Percentiles rank a stretch among this genome's conserved stretches.
These are phyloP conservation scores for Apodemia hepburni DNA, from an alignment of 2,888 invertebrate species.

Conservation along the genomic window DNA sequence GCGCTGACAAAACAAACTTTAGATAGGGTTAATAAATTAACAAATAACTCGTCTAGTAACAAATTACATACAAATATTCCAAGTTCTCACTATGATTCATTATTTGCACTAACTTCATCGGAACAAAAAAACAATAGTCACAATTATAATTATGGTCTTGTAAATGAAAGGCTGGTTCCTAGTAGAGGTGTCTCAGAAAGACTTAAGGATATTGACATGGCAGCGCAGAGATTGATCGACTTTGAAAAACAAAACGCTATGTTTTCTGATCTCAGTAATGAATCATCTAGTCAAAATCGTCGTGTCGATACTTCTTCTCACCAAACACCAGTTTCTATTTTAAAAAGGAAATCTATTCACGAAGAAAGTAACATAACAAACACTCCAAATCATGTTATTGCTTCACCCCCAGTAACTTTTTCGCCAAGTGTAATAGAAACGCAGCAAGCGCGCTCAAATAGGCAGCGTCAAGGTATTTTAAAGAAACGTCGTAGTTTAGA, in stretches of 20 bases:
- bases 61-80: slow-evolving; percentile 63
- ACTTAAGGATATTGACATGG: slow-evolving; percentile 73
- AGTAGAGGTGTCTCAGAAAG: slow-evolving; percentile 69
- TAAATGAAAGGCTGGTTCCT: slow-evolving; percentile 48
- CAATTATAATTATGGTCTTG: slow-evolving; percentile 57
- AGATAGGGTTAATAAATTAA: slow-evolving; percentile 83
- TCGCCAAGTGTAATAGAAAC: slow-evolving; percentile 87
- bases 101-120: slow-evolving; percentile 52
- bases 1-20: slow-evolving; percentile 83
- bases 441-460: slow-evolving; percentile 75
- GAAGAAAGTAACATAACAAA: slow-evolving; percentile 73
- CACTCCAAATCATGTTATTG: slow-evolving; percentile 72
- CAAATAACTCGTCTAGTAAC: slow-evolving; percentile 76
- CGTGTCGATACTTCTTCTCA: slow-evolving; percentile 59
- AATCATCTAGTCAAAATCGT: slow-evolving; percentile 75
- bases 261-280: slow-evolving; percentile 77
- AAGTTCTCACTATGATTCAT: slow-evolving; percentile 57
- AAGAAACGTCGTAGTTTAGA: slow-evolving; percentile 92
- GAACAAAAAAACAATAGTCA: slow-evolving; percentile 59
- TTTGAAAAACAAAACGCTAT: slow-evolving; percentile 78
- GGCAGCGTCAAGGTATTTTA: slow-evolving; percentile 87
- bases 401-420: slow-evolving; percentile 88
- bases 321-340: slow-evolving; percentile 82
- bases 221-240: slow-evolving; percentile 76
- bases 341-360: slow-evolving; percentile 83